Evolutionary conservation across 1,140 invertebrate species (phyloP).

Genomic region (Conus ventricosus): DNA sequence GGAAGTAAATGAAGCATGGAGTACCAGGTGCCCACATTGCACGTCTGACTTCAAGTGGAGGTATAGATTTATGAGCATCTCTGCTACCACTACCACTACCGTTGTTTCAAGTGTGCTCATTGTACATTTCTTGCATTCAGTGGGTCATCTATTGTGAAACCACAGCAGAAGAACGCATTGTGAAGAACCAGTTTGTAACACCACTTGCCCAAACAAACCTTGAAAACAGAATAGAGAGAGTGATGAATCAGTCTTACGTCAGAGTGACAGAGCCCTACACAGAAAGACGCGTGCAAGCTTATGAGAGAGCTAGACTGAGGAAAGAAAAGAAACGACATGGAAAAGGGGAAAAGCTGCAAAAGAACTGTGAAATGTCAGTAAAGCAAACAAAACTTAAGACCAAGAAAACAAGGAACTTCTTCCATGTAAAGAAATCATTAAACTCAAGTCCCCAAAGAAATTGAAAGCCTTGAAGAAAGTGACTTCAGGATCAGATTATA

Average conservation of each 20-base stretch:
- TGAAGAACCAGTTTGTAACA: neutral
- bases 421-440: neutral
- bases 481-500: neutral
- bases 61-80: neutral
- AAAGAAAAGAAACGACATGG: neutral
- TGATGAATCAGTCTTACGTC: neutral
- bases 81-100: slow-evolving; percentile 17
- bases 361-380: neutral
- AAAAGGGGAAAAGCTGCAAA: neutral
- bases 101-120: neutral
- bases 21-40: slow-evolving; percentile 18
- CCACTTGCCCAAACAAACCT: neutral
- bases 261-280: neutral
- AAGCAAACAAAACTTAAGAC: neutral
- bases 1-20: neutral
- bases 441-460: neutral
- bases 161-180: neutral
- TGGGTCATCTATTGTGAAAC: neutral
- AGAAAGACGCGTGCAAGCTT: neutral
- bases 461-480: neutral
- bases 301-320: neutral
- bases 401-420: neutral
- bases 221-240: neutral
- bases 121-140: neutral
- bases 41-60: neutral